Conservation (phyloP, 1,140 invertebrate species). For the Thaumatotibia leucotreta region DNA sequence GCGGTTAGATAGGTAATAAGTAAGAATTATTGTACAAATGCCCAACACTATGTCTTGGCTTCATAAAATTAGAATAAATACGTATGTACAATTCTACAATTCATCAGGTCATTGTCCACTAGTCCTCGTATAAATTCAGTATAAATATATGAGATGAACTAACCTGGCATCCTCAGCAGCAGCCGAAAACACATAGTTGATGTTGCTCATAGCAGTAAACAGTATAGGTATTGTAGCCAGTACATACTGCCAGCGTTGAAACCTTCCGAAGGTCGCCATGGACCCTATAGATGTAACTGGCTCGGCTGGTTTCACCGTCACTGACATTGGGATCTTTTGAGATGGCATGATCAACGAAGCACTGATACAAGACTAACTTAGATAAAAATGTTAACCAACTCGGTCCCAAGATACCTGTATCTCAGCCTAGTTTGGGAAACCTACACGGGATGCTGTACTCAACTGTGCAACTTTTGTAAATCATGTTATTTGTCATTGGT, state of each 20-base stretch:
- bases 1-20: no score
- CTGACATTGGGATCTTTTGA: background rate
- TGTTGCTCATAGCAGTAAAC: slow-evolving; percentile 54
- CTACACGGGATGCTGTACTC: no score
- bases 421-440: no score
- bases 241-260: slow-evolving; percentile 53
- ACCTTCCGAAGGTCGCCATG: slow-evolving; percentile 57
- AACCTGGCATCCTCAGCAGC: slow-evolving; percentile 45
- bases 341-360: background rate
- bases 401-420: no score
- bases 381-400: no score
- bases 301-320: background rate
- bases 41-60: no score
- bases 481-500: background rate
- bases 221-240: slow-evolving; percentile 48
- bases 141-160: slow-evolving; percentile 17
- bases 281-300: slow-evolving; percentile 23
- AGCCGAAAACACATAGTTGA: slow-evolving; percentile 61
- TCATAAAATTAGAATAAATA: no score
- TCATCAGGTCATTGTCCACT: no score
- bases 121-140: no score
- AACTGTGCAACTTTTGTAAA: no score
- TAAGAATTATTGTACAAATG: no score
- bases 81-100: no score
- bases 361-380: background rate